Percentiles rank a stretch among this genome's conserved stretches.
phyloP scores from a whole-genome alignment of 1,140 invertebrate species.

The Drosophila cardini region DNA sequence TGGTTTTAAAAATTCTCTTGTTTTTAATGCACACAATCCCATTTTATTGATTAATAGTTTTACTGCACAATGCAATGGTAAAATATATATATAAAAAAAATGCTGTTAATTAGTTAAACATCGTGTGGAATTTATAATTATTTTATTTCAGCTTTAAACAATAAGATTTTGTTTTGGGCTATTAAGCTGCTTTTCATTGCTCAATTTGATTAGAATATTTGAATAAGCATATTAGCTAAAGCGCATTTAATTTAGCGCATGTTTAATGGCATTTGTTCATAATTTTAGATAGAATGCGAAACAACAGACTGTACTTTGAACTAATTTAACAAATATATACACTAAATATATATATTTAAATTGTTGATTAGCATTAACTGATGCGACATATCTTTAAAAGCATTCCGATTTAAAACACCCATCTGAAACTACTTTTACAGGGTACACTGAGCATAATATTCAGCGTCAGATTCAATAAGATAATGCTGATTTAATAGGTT shows the following conservation, averaged over 20 bases:
- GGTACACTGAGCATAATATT: background rate
- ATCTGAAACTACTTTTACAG: background rate
- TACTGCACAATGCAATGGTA: slow-evolving; percentile 15
- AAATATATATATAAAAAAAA: slow-evolving; percentile 72
- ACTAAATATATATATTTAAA: background rate
- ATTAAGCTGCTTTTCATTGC: background rate
- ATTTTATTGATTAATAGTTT: slow-evolving; percentile 32
- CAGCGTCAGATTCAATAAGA: too few species aligned
- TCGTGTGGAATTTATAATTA: slow-evolving; percentile 16
- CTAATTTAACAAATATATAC: background rate
- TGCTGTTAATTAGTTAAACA: slow-evolving; percentile 39
- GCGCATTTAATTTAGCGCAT: slow-evolving; percentile 4
- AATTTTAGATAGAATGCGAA: background rate
- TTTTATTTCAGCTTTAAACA: background rate
- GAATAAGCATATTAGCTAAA: slow-evolving; percentile 8
- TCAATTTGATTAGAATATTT: slow-evolving; percentile 8
- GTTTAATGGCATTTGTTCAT: slow-evolving; percentile 4
- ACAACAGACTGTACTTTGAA: slow-evolving; percentile 3
- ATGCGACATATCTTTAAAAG: slow-evolving; percentile 2
- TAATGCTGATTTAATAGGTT: background rate
- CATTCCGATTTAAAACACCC: background rate
- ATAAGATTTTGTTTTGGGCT: background rate
- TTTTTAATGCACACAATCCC: slow-evolving; percentile 4
- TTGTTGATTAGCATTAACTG: slow-evolving; percentile 10
- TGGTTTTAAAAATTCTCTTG: slow-evolving; percentile 45